phyloP scores from a whole-genome alignment of 1,140 invertebrate species.

The Orussus abietinus region DNA sequence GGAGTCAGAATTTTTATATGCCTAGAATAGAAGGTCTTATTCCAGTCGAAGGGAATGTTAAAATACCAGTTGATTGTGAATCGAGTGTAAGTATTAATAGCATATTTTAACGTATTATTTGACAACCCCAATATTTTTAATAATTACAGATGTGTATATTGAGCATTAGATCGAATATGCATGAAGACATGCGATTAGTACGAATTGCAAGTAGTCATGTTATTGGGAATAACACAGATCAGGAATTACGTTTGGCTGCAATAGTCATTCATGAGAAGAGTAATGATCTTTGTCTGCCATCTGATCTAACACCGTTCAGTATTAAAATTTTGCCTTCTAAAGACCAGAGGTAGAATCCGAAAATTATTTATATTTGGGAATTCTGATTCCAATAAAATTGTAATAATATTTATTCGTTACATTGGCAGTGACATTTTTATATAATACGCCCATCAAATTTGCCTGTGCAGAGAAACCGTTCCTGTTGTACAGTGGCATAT shows the following conservation, averaged over 20 bases:
- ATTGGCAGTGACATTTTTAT: slow-evolving; percentile 11
- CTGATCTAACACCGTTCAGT: slow-evolving; percentile 40
- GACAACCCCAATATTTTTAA: slow-evolving; percentile 16
- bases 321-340: slow-evolving; percentile 44
- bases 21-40: slow-evolving; percentile 58
- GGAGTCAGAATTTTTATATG: slow-evolving; percentile 60
- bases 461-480: slow-evolving; percentile 45
- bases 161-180: slow-evolving; percentile 52
- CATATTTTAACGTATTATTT: slow-evolving; percentile 11
- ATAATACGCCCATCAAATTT: slow-evolving; percentile 16
- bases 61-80: slow-evolving; percentile 51
- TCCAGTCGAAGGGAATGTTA: slow-evolving; percentile 55
- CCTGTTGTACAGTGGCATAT: slow-evolving; percentile 53
- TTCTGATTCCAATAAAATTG: not conserved
- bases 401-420: not conserved
- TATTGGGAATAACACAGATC: slow-evolving; percentile 54
- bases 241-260: slow-evolving; percentile 51
- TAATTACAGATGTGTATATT: slow-evolving; percentile 47
- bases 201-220: slow-evolving; percentile 56
- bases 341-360: slow-evolving; percentile 39
- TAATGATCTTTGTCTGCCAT: slow-evolving; percentile 36
- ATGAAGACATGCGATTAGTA: slow-evolving; percentile 56
- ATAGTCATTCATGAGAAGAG: slow-evolving; percentile 49
- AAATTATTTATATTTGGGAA: slow-evolving; percentile 4
- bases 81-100: slow-evolving; percentile 37